Evolutionary conservation across 2,113 vertebrate genomes (phyloP).

Genomic region (Galemys pyrenaicus): DNA sequence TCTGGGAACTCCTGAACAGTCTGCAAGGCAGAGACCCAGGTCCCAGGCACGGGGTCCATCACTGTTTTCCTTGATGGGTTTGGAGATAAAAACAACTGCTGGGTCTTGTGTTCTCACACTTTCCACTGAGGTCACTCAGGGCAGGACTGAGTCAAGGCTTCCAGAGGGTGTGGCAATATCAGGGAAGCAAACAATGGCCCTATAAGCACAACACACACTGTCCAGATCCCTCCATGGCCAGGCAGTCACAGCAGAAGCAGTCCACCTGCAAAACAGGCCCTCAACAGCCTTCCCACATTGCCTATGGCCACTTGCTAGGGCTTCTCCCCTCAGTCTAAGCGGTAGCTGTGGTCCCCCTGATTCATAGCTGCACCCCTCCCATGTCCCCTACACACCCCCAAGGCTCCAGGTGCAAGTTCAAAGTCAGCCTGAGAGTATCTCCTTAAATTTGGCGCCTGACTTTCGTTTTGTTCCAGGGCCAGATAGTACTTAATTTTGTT

Average conservation of each 20-base stretch:
- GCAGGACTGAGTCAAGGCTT: slow-evolving; percentile 39
- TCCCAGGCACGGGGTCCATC: not conserved
- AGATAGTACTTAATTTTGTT: not conserved
- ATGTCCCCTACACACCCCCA: not conserved
- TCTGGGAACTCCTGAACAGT: not conserved
- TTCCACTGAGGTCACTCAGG: slow-evolving; percentile 36
- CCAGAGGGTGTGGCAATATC: not conserved
- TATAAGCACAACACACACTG: not conserved
- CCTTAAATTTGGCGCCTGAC: not conserved
- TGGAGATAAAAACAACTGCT: slow-evolving; percentile 44
- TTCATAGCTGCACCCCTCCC: not conserved
- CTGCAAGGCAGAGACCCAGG: not conserved
- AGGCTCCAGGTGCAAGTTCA: not conserved
- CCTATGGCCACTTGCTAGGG: not conserved
- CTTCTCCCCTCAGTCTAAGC: not conserved
- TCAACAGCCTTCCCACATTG: not conserved
- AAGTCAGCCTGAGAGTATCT: not conserved
- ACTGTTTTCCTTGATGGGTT: not conserved
- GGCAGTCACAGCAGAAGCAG: not conserved
- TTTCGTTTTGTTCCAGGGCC: not conserved
- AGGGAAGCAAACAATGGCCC: not conserved
- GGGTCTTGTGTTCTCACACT: slow-evolving; percentile 44
- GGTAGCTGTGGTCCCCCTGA: not conserved
- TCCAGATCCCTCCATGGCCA: not conserved
- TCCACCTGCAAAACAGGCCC: not conserved